Percentiles rank a stretch among this genome's conserved stretches.
These are phyloP conservation scores for Cecidostiba fungosa DNA, from an alignment of 2,888 invertebrate genomes.

Conservation along the genomic window DNA sequence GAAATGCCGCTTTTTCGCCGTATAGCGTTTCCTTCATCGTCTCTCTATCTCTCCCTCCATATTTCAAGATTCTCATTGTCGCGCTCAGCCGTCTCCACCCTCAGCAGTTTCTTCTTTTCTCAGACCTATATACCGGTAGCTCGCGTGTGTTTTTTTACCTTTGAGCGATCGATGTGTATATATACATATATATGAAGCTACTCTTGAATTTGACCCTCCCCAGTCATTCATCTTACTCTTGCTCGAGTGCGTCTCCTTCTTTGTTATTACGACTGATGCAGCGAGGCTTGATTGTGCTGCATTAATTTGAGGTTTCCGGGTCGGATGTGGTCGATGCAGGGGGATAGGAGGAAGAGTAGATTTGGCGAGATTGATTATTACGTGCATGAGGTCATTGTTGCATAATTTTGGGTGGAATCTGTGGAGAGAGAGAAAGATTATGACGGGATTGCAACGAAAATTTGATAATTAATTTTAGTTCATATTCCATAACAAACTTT, in stretches of 20 bases:
- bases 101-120: background rate
- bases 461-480: no score
- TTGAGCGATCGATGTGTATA: background rate
- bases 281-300: background rate
- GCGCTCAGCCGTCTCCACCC: background rate
- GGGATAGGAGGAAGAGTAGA: background rate
- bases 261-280: background rate
- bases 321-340: no score
- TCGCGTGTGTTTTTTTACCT: background rate
- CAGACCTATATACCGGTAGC: background rate
- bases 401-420: no score
- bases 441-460: no score
- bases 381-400: no score
- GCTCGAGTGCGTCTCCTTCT: background rate
- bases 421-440: no score
- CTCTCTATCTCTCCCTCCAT: conserved; percentile 11
- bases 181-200: background rate
- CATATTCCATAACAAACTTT: no score
- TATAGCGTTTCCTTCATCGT: background rate
- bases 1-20: background rate
- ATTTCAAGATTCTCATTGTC: conserved; percentile 43
- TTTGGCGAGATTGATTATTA: background rate
- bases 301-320: background rate
- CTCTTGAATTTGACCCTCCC: background rate
- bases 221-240: background rate